A percentile compares a stretch with the other conserved stretches of the same genome.
phyloP scores from a whole-genome alignment of 2,113 vertebrate species.

The Eurystomus gularis region DNA sequence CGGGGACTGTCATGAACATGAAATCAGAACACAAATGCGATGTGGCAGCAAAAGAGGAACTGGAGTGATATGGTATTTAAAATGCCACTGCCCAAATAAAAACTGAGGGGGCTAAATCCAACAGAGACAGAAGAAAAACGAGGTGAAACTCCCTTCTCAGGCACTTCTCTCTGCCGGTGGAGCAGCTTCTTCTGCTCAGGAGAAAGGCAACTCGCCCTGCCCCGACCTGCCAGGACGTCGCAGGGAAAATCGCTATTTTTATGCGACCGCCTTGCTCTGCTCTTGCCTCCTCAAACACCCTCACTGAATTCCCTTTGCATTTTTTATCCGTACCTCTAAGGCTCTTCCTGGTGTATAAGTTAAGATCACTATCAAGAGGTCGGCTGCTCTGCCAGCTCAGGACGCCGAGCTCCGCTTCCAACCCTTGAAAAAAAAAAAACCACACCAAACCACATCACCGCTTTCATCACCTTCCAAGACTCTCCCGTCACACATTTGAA shows the following conservation, averaged over 20 bases:
- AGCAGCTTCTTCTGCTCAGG: neutral
- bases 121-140: neutral
- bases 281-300: neutral
- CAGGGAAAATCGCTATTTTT: neutral
- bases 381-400: neutral
- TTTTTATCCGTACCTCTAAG: neutral
- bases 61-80: neutral
- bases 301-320: neutral
- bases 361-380: neutral
- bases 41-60: neutral
- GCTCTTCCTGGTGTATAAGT: neutral
- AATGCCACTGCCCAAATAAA: neutral
- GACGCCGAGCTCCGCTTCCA: neutral
- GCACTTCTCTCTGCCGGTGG: neutral
- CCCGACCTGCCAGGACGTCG: neutral
- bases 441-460: neutral
- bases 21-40: rapidly evolving
- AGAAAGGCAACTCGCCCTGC: neutral
- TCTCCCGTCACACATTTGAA: neutral
- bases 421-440: neutral
- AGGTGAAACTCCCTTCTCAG: neutral
- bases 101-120: neutral
- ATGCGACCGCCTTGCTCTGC: rapidly evolving
- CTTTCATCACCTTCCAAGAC: neutral
- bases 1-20: rapidly evolving